Conservation (phyloP, 2,888 invertebrate genomes). For the Mantis religiosa region DNA sequence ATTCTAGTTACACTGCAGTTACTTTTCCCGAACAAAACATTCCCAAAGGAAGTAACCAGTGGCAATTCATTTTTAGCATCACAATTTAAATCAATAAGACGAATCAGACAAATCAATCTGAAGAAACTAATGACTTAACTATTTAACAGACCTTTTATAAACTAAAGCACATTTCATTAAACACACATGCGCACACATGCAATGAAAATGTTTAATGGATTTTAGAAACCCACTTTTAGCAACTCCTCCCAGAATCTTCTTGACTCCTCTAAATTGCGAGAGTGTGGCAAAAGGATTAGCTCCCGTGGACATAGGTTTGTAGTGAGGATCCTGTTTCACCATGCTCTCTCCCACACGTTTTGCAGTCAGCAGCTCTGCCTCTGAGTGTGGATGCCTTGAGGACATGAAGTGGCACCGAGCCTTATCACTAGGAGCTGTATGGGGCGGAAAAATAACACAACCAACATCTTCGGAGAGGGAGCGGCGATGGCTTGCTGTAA, state of each 20-base stretch:
- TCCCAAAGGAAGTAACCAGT: no score
- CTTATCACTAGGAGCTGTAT: constrained; percentile 67
- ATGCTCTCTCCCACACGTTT: constrained; percentile 76
- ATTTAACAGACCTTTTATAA: neutral
- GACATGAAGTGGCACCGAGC: constrained; percentile 64
- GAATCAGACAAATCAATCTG: no score
- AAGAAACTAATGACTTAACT: no score
- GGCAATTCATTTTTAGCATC: no score
- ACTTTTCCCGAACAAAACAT: no score
- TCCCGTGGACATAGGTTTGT: constrained; percentile 57
- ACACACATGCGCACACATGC: neutral
- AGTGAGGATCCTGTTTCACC: constrained; percentile 78
- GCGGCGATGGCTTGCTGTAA: constrained; percentile 61
- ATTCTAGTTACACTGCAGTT: no score
- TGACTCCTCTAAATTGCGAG: constrained; percentile 73
- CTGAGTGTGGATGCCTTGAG: constrained; percentile 39
- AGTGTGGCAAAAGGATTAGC: constrained; percentile 72
- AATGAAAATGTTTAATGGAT: neutral
- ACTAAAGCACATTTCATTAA: neutral
- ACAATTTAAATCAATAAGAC: no score
- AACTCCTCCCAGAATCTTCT: constrained; percentile 65
- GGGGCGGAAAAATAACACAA: constrained; percentile 55
- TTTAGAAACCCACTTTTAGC: constrained; percentile 33
- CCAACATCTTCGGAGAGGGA: constrained; percentile 69
- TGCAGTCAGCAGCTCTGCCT: constrained; percentile 49